These are phyloP conservation scores for Rachycentron canadum DNA, from an alignment of 2,797 vertebrate species.

Conservation along the genomic window DNA sequence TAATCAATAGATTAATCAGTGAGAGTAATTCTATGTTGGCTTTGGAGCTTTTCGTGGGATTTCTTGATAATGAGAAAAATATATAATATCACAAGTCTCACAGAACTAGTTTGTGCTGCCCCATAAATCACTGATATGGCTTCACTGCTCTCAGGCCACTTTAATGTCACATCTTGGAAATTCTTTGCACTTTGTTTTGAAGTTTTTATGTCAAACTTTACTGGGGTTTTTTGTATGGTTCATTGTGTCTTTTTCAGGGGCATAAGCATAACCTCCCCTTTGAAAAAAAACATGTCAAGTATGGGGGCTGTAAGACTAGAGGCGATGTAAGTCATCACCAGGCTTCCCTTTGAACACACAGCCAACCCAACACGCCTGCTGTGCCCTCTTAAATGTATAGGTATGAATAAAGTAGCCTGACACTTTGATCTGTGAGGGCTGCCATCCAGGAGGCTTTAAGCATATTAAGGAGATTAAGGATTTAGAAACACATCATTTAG, in stretches of 20 bases:
- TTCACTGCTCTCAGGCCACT: background rate
- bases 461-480: conserved; percentile 44
- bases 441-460: conserved; percentile 30
- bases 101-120: background rate
- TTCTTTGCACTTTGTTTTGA: background rate
- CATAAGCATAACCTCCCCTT: background rate
- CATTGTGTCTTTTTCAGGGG: conserved; percentile 1
- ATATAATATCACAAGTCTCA: background rate
- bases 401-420: conserved; percentile 44
- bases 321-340: conserved; percentile 52
- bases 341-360: conserved; percentile 60
- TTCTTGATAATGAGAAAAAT: background rate
- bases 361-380: conserved; percentile 48
- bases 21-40: background rate
- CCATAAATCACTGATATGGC: background rate
- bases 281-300: conserved; percentile 9
- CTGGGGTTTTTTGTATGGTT: background rate
- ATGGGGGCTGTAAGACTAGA: conserved; percentile 42
- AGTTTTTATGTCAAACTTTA: background rate
- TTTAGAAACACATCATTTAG: conserved; percentile 12
- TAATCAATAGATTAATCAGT: background rate
- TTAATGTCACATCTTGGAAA: background rate
- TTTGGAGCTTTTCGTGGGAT: background rate
- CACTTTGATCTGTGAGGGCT: conserved; percentile 46
- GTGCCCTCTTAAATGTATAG: conserved; percentile 39